Evolutionary conservation across 2,888 invertebrate species (phyloP).

Genomic region (Drymonia ruficornis): DNA sequence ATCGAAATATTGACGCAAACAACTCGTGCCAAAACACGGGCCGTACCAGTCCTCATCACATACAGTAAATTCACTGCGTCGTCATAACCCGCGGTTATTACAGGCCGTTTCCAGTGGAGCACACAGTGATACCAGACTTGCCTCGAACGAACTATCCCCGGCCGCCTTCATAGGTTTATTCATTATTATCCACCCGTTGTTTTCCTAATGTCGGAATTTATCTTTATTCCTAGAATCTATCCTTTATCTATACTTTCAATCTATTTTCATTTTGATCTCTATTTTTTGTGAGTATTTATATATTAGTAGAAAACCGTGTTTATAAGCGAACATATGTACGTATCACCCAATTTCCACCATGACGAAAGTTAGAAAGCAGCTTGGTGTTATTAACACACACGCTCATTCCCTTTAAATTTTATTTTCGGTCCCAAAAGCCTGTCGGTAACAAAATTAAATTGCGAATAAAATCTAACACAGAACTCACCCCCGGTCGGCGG

Average conservation of each 20-base stretch:
- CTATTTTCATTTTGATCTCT: too few relatives aligned
- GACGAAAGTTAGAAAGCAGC: constrained; percentile 30
- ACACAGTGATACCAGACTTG: background rate
- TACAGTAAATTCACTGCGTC: constrained; percentile 17
- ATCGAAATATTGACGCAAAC: constrained; percentile 77
- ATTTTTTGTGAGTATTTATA: too few relatives aligned
- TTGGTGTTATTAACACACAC: constrained; percentile 38
- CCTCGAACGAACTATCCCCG: background rate
- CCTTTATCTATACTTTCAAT: background rate
- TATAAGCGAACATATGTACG: background rate
- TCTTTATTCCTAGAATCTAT: background rate
- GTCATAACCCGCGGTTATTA: constrained; percentile 7
- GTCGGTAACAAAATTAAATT: constrained; percentile 64
- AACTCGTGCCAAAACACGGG: constrained; percentile 71
- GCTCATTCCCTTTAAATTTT: constrained; percentile 50
- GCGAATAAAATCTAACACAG: constrained; percentile 53
- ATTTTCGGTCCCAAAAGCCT: constrained; percentile 55
- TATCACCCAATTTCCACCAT: constrained; percentile 27
- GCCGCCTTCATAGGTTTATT: background rate
- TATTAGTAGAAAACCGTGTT: too few relatives aligned
- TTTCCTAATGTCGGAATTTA: background rate
- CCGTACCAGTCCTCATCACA: constrained; percentile 36
- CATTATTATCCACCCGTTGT: background rate
- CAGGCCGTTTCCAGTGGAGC: constrained; percentile 10
- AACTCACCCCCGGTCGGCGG: constrained; percentile 42